These are phyloP conservation scores for Sebastolobus alascanus DNA, from an alignment of 2,797 vertebrate genomes.

Conservation along the genomic window DNA sequence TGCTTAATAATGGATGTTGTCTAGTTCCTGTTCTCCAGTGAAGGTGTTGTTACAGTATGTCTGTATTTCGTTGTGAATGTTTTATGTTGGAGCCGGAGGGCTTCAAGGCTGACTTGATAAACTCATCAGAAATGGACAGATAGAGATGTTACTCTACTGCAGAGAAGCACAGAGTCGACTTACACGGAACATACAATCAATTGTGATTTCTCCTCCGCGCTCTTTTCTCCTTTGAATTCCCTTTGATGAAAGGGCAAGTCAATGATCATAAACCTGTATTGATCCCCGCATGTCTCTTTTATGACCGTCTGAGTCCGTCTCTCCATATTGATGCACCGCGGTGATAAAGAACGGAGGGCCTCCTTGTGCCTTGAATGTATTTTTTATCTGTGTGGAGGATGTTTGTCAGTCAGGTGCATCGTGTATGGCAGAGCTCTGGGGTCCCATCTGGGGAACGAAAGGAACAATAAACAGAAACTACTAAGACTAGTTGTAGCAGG, in stretches of 20 bases:
- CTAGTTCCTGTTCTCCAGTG: background rate
- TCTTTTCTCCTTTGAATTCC: constrained; percentile 11
- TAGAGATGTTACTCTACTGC: background rate
- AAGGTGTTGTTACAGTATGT: background rate
- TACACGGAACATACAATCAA: constrained; percentile 4
- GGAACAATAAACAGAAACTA: background rate
- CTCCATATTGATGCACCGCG: background rate
- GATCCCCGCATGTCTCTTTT: constrained; percentile 21
- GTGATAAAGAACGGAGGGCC: constrained; percentile 9
- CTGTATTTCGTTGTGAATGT: background rate
- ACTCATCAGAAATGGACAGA: background rate
- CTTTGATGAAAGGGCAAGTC: constrained; percentile 20
- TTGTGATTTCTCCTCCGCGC: constrained; percentile 1
- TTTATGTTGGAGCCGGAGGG: background rate
- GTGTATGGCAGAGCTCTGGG: background rate
- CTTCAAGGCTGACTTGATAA: background rate
- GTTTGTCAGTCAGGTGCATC: background rate
- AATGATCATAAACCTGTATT: constrained; percentile 41
- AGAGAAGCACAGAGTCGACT: background rate
- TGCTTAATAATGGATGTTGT: constrained; percentile 8
- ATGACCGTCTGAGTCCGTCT: constrained; percentile 7
- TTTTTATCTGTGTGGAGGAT: background rate
- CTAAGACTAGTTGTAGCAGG: background rate
- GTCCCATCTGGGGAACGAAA: background rate
- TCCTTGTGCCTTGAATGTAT: background rate